These are phyloP conservation scores for Hippocampus zosterae DNA, from an alignment of 2,113 vertebrate species.

Conservation along the genomic window DNA sequence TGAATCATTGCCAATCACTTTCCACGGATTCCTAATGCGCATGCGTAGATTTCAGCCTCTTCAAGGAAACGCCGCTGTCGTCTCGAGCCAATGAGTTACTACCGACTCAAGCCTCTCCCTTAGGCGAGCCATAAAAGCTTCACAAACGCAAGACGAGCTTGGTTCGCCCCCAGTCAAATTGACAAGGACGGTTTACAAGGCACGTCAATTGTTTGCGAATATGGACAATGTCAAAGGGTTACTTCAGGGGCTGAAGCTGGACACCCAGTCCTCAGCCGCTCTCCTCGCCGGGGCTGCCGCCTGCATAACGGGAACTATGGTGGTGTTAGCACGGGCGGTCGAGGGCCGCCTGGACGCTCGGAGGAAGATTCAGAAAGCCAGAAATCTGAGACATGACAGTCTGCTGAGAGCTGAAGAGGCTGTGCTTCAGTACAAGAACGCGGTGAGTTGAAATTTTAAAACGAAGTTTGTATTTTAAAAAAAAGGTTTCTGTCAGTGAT, in stretches of 20 bases:
- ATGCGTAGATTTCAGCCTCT: neutral
- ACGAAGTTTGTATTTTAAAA: neutral
- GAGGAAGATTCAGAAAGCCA: slow-evolving; percentile 54
- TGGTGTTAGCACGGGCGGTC: slow-evolving; percentile 32
- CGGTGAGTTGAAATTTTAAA: slow-evolving; percentile 33
- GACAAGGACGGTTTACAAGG: neutral
- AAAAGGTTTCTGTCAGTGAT: no score
- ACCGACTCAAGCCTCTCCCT: neutral
- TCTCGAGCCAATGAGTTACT: neutral
- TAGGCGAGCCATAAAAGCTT: neutral
- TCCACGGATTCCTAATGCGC: neutral
- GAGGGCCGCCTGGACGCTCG: neutral
- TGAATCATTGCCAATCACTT: neutral
- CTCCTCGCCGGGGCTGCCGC: slow-evolving; percentile 17
- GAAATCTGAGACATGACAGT: slow-evolving; percentile 31
- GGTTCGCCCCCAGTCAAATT: neutral
- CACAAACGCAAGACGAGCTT: neutral
- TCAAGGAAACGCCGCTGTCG: neutral
- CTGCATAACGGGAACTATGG: slow-evolving; percentile 33
- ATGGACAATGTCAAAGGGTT: neutral
- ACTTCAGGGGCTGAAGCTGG: slow-evolving; percentile 6
- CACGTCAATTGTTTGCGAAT: neutral
- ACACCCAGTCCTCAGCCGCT: neutral
- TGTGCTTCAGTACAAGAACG: slow-evolving; percentile 45
- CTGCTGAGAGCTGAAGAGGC: slow-evolving; percentile 49